phyloP scores from a whole-genome alignment of 2,888 invertebrate genomes.

The Aleiodes leptofemur region DNA sequence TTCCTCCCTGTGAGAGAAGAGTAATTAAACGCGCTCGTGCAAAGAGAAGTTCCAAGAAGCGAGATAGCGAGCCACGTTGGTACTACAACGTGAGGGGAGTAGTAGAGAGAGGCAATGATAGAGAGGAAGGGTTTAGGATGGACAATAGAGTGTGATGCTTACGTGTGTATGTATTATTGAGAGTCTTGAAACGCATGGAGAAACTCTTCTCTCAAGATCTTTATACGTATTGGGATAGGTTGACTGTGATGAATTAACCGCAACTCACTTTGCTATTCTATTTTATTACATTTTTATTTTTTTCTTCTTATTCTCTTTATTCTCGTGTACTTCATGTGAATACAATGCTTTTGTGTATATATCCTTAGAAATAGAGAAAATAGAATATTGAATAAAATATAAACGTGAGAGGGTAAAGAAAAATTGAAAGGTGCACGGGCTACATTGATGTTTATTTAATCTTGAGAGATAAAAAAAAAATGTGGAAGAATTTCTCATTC shows the following conservation, averaged over 20 bases:
- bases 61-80: slow-evolving; percentile 31
- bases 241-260: slow-evolving; percentile 18
- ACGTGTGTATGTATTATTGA: slow-evolving; percentile 40
- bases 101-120: slow-evolving; percentile 27
- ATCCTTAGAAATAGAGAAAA: neutral
- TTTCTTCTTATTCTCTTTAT: neutral
- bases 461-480: neutral
- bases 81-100: slow-evolving; percentile 38
- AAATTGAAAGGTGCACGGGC: neutral
- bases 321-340: neutral
- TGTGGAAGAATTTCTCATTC: neutral
- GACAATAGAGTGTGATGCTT: slow-evolving; percentile 47
- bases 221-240: slow-evolving; percentile 2
- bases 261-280: slow-evolving; percentile 17
- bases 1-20: slow-evolving; percentile 52
- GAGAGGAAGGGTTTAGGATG: slow-evolving; percentile 26
- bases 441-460: slow-evolving; percentile 1
- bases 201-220: slow-evolving; percentile 7
- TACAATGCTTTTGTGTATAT: neutral
- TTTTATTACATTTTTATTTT: slow-evolving; percentile 5
- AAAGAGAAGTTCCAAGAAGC: slow-evolving; percentile 53
- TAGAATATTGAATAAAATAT: neutral
- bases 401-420: neutral
- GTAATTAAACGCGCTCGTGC: slow-evolving; percentile 54
- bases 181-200: slow-evolving; percentile 2